These are phyloP conservation scores for Cinclus mexicanus DNA, from an alignment of 2,113 vertebrate species.

Conservation along the genomic window DNA sequence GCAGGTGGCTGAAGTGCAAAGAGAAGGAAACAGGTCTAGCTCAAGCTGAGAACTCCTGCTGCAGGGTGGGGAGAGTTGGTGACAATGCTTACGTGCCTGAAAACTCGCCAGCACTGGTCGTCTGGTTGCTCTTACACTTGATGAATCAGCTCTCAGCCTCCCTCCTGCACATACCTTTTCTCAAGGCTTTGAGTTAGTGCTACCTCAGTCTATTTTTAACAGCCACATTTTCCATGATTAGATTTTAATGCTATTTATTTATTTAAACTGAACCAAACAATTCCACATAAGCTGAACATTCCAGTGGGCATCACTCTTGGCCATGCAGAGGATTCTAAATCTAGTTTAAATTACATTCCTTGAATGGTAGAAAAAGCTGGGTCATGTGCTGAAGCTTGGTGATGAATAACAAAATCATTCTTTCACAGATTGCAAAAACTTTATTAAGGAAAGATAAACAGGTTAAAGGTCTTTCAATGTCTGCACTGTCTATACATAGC, in stretches of 20 bases:
- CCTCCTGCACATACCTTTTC: slow-evolving; percentile 40
- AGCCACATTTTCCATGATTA: slow-evolving; percentile 59
- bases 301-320: not conserved
- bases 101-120: not conserved
- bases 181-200: rapidly evolving
- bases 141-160: not conserved
- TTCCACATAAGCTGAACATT: slow-evolving; percentile 28
- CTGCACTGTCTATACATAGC: not conserved
- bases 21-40: slow-evolving; percentile 20
- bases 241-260: slow-evolving; percentile 65
- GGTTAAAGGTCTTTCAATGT: not conserved
- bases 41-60: not conserved
- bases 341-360: slow-evolving; percentile 55
- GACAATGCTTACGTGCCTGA: slow-evolving; percentile 38
- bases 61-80: not conserved
- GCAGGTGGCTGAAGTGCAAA: not conserved
- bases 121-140: not conserved
- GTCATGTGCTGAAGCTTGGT: not conserved
- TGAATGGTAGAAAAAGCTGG: slow-evolving; percentile 48
- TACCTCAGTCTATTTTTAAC: slow-evolving; percentile 63
- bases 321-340: not conserved
- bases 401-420: slow-evolving; percentile 28
- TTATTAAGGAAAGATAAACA: slow-evolving; percentile 32
- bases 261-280: slow-evolving; percentile 51
- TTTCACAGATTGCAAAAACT: slow-evolving; percentile 31